Percentiles rank a stretch among this genome's conserved stretches.
These are phyloP conservation scores for Sorex fumeus DNA, from an alignment of 2,113 vertebrate genomes.

Conservation along the genomic window DNA sequence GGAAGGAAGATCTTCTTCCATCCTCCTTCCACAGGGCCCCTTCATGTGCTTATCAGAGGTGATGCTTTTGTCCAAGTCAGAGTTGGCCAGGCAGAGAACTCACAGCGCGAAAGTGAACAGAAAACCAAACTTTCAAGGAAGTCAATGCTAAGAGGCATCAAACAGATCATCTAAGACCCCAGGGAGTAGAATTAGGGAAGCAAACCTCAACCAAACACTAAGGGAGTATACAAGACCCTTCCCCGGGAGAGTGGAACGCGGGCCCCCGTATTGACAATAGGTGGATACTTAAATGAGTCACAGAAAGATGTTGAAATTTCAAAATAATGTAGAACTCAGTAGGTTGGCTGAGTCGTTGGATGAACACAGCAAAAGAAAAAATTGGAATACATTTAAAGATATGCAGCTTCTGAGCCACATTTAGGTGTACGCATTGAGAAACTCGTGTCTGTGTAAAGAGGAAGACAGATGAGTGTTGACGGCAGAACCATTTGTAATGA, in stretches of 20 bases:
- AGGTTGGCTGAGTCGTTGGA: slow-evolving; percentile 35
- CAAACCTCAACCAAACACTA: background rate
- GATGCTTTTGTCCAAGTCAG: background rate
- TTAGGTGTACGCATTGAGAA: background rate
- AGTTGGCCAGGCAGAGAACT: background rate
- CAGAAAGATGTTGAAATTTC: slow-evolving; percentile 53
- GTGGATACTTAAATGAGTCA: slow-evolving; percentile 28
- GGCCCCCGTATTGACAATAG: slow-evolving; percentile 15
- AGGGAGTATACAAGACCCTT: no score
- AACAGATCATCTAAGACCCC: background rate
- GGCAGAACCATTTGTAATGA: slow-evolving; percentile 6
- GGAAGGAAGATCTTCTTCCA: background rate
- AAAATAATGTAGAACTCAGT: slow-evolving; percentile 58
- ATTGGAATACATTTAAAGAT: slow-evolving; percentile 30
- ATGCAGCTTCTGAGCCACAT: background rate
- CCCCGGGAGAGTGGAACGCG: background rate
- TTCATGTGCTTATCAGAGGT: background rate
- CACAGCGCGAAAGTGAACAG: background rate
- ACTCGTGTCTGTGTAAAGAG: background rate
- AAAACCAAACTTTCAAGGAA: slow-evolving; percentile 1
- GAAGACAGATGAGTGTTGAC: background rate
- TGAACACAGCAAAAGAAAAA: slow-evolving; percentile 35
- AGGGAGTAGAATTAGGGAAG: background rate
- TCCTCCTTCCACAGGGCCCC: background rate
- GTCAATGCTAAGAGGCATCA: background rate